Percentiles rank a stretch among this genome's conserved stretches.
Evolutionary conservation across 2,113 vertebrate genomes (phyloP).

Genomic region (Oryzias curvinotus): DNA sequence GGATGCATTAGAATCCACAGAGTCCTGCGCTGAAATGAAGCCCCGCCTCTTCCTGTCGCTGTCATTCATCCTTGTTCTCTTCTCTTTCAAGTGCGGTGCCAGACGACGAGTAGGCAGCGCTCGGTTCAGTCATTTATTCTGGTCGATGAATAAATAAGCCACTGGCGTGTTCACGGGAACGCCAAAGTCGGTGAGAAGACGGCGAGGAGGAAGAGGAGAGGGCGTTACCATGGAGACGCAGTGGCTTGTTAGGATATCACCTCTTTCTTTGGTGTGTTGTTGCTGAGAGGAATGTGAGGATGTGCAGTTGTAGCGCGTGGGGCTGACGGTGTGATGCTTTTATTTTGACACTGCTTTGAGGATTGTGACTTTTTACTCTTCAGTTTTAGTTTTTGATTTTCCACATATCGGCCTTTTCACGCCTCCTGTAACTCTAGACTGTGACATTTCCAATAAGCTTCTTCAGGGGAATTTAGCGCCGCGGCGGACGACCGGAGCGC

Average conservation of each 20-base stretch:
- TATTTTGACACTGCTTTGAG: too few relatives aligned
- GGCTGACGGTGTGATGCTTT: too few relatives aligned
- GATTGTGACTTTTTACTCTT: too few relatives aligned
- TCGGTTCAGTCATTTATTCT: slow-evolving; percentile 57
- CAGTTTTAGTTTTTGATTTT: too few relatives aligned
- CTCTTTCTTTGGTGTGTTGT: neutral
- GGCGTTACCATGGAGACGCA: slow-evolving; percentile 11
- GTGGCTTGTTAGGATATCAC: slow-evolving; percentile 3
- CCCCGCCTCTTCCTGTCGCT: neutral
- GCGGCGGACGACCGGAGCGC: neutral
- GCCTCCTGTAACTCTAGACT: slow-evolving; percentile 21
- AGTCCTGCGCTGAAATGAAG: neutral
- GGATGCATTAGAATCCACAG: too few relatives aligned
- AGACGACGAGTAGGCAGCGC: slow-evolving; percentile 55
- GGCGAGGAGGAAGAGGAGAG: slow-evolving; percentile 25
- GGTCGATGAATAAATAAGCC: slow-evolving; percentile 50
- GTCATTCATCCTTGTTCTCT: slow-evolving; percentile 54
- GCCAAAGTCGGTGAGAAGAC: neutral
- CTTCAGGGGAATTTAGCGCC: slow-evolving; percentile 50
- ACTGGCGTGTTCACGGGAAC: slow-evolving; percentile 12
- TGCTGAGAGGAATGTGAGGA: slow-evolving; percentile 12
- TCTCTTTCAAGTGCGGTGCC: slow-evolving; percentile 66
- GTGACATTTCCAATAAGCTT: slow-evolving; percentile 44
- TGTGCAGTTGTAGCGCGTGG: slow-evolving; percentile 26
- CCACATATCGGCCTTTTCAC: neutral